A percentile compares a stretch with the other conserved stretches of the same genome.
Evolutionary conservation across 2,113 vertebrate genomes (phyloP).

Genomic region (Hippopotamus amphibius): DNA sequence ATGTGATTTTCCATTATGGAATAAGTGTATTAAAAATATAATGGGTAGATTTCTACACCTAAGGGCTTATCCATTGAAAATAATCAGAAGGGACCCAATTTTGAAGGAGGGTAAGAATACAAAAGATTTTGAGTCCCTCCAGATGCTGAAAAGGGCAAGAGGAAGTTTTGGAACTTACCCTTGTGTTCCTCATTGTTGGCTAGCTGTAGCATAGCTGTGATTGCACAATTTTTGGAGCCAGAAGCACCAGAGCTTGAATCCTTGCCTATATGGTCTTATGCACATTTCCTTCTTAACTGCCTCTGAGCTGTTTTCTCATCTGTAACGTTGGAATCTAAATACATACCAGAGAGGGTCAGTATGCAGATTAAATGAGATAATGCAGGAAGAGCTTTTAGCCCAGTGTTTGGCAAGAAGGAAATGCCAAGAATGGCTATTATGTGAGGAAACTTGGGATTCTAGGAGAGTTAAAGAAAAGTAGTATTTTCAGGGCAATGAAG

Average conservation of each 20-base stretch:
- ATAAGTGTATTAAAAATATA: neutral
- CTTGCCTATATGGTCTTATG: neutral
- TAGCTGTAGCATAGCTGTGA: neutral
- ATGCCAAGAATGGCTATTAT: neutral
- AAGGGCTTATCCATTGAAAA: neutral
- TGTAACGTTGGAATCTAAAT: rapidly evolving
- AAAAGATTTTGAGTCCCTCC: neutral
- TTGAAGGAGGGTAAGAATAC: neutral
- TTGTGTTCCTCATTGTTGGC: neutral
- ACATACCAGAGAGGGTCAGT: neutral
- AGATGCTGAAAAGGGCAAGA: neutral
- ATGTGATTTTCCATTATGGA: neutral
- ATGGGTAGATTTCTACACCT: neutral
- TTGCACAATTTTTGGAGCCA: neutral
- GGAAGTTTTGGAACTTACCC: neutral
- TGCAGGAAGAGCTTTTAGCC: neutral
- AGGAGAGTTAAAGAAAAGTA: neutral
- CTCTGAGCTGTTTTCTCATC: neutral
- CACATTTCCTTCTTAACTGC: neutral
- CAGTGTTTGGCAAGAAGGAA: neutral
- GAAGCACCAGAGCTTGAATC: neutral
- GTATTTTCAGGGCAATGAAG: neutral
- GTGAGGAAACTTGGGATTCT: neutral
- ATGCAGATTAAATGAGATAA: neutral
- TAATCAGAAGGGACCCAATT: neutral